These are phyloP conservation scores for Idaea aversata DNA, from an alignment of 2,888 invertebrate species.

Conservation along the genomic window DNA sequence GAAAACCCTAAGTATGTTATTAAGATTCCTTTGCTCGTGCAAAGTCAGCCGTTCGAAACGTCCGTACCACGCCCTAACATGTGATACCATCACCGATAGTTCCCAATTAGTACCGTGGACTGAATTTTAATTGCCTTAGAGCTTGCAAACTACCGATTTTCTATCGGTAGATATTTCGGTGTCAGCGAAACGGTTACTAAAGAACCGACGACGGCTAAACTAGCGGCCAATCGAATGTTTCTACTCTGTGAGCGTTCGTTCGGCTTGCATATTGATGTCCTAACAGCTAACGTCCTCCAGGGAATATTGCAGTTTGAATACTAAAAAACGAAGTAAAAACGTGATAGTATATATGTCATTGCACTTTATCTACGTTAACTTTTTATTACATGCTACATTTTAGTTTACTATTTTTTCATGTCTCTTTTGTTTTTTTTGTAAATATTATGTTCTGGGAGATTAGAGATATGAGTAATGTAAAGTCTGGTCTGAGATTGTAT, in stretches of 20 bases:
- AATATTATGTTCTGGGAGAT: neutral
- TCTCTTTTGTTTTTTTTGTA: neutral
- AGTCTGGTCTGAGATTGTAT: neutral
- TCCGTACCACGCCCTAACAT: conserved; percentile 7
- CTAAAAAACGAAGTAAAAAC: neutral
- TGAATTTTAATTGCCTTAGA: conserved; percentile 36
- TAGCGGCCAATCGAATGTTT: neutral
- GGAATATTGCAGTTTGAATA: neutral
- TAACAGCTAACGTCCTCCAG: neutral
- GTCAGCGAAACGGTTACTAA: neutral
- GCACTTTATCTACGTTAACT: neutral
- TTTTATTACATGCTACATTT: neutral
- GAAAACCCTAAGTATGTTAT: neutral
- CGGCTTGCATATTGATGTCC: neutral
- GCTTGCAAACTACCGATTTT: neutral
- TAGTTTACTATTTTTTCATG: neutral
- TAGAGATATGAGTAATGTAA: neutral
- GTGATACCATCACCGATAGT: conserved; percentile 23
- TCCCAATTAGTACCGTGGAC: conserved; percentile 50
- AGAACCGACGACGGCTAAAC: neutral
- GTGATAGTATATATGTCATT: neutral
- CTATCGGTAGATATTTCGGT: neutral
- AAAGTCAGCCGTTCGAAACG: conserved; percentile 14
- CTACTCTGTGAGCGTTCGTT: neutral
- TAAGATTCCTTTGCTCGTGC: neutral